Evolutionary conservation across 2,797 vertebrate species (phyloP).

Genomic region (Sebastes wilsoni): DNA sequence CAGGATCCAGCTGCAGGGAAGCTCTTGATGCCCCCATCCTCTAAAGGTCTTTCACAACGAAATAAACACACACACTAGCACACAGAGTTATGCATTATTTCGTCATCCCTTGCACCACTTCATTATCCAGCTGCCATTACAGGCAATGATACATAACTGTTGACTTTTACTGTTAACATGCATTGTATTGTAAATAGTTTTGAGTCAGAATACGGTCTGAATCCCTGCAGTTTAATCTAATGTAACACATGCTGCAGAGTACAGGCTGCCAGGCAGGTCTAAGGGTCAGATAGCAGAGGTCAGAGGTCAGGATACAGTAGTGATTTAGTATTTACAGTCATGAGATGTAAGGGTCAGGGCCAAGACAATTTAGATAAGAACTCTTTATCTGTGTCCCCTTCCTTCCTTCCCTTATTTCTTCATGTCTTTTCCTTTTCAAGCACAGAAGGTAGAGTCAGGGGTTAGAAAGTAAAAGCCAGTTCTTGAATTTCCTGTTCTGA

Average conservation of each 20-base stretch:
- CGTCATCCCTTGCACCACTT: slow-evolving; percentile 19
- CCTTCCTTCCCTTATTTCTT: slow-evolving; percentile 64
- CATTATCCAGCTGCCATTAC: slow-evolving; percentile 16
- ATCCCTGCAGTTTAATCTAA: slow-evolving; percentile 10
- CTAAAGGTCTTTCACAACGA: slow-evolving; percentile 45
- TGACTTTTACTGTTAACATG: neutral
- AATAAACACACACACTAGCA: slow-evolving; percentile 28
- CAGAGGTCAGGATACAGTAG: slow-evolving; percentile 64
- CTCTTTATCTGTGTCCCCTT: slow-evolving; percentile 68
- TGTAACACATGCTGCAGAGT: slow-evolving; percentile 7
- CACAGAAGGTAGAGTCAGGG: slow-evolving; percentile 37
- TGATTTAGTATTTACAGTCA: slow-evolving; percentile 71
- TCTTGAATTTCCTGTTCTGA: slow-evolving; percentile 47
- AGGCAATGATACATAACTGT: neutral
- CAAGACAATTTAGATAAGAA: slow-evolving; percentile 82
- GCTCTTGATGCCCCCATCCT: slow-evolving; percentile 84
- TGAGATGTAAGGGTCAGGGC: slow-evolving; percentile 71
- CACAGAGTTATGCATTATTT: slow-evolving; percentile 50
- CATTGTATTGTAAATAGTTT: neutral
- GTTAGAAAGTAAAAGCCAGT: slow-evolving; percentile 51
- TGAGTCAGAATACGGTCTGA: neutral
- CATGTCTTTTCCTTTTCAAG: slow-evolving; percentile 54
- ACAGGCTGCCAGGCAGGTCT: slow-evolving; percentile 29
- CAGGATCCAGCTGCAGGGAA: slow-evolving; percentile 92
- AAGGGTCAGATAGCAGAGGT: slow-evolving; percentile 50